phyloP scores from a whole-genome alignment of 2,113 vertebrate species.

The Otolemur garnettii region DNA sequence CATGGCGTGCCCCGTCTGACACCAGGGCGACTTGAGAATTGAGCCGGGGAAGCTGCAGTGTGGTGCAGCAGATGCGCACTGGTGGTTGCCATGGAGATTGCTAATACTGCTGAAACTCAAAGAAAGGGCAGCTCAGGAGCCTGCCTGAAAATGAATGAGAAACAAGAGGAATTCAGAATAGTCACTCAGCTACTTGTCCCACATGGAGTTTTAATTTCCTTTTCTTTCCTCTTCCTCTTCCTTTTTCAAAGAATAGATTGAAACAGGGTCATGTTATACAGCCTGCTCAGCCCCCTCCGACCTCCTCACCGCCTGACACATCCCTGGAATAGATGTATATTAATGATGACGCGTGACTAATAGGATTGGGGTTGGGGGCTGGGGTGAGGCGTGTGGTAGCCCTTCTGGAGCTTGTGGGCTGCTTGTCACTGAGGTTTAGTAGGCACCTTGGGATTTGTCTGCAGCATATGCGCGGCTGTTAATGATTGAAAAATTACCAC shows the following conservation, averaged over 20 bases:
- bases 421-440: constrained; percentile 85
- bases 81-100: constrained; percentile 93
- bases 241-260: constrained; percentile 55
- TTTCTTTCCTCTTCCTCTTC: neutral
- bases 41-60: constrained; percentile 83
- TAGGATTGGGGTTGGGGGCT: constrained; percentile 69
- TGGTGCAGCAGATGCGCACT: constrained; percentile 91
- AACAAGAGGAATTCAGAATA: constrained; percentile 80
- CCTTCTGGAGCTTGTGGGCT: constrained; percentile 84
- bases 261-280: neutral
- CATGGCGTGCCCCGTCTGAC: constrained; percentile 82
- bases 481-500: constrained; percentile 97
- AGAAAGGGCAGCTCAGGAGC: constrained; percentile 82
- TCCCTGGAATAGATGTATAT: constrained; percentile 63
- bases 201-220: constrained; percentile 84
- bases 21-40: constrained; percentile 82
- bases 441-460: constrained; percentile 90
- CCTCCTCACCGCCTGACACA: neutral
- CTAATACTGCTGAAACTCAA: constrained; percentile 86
- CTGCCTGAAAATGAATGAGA: constrained; percentile 74
- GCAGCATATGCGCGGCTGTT: constrained; percentile 95
- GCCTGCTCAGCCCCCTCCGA: neutral
- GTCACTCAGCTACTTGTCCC: constrained; percentile 76
- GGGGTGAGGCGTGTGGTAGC: constrained; percentile 60
- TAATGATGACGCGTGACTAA: constrained; percentile 81